Base-by-base conservation (phyloP, 2,797 vertebrate species). In the Phrynocephalus forsythii region DNA sequence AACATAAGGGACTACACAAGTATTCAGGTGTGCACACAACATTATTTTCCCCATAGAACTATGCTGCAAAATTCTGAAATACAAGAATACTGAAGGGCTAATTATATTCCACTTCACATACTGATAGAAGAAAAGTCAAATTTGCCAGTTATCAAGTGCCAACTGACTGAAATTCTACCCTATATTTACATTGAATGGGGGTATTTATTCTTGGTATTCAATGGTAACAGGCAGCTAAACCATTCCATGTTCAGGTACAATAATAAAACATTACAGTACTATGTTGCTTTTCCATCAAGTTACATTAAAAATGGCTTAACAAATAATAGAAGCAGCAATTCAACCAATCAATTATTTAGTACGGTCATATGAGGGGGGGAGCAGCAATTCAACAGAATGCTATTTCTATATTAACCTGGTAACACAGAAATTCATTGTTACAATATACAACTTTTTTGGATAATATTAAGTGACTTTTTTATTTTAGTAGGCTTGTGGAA, bases 401-500 rank as follows among this genome's bases (percentile, higher is more conserved):
- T 24, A 3, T 33, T 26, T 52, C 44, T n/a, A 56, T 30, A 15
- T 60, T 44, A 60, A 56, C 13, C 3, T 33, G 52, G 50, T n/a
- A 16, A 79, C 30, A 33, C 52, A 79, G 78, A 52, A 60, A 44
- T 1, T 28, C 26, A 3, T 16, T 69, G 60, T 22, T 67, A 24
- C 38, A 22, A 52, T 28, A 30, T 77, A 56, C 10, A 24, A 22
- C 6, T 77, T 78, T 60, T 16, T 48, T 56, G 18, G 6, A 67
- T 33, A 30, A 28, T 7, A 69, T 20, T 69, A 28, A 28, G 33
- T 60, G 67, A 56, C 24, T 13, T 44, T 52, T 20, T 63, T 79
- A 63, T 63, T 60, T 78, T 86, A n/a, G 52, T 24, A 80, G 48
- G 77, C 16, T 44, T n/a, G 63, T 0, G 92, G 94, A 94, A 92